Evolutionary conservation across 2,888 invertebrate genomes (phyloP).

Genomic region (Sylvicola cinctus): DNA sequence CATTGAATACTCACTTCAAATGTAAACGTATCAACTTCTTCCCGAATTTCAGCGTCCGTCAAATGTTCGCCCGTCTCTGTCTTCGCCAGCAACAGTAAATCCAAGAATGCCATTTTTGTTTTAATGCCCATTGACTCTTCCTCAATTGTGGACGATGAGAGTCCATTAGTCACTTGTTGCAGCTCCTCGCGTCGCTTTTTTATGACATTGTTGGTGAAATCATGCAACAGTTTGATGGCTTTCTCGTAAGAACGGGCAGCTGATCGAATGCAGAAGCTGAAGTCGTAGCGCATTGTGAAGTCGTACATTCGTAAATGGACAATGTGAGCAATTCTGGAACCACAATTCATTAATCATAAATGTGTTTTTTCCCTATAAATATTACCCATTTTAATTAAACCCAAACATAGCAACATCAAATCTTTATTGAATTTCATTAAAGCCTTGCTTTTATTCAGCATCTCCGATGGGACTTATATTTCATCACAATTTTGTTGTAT

Average conservation of each 20-base stretch:
- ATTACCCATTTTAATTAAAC: too few species aligned
- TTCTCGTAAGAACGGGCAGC: too few species aligned
- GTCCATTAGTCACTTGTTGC: slow-evolving; percentile 9
- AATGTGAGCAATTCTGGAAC: slow-evolving; percentile 20
- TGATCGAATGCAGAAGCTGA: slow-evolving; percentile 29
- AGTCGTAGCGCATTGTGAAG: slow-evolving; percentile 18
- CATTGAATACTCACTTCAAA: slow-evolving; percentile 32
- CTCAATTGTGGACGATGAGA: slow-evolving; percentile 5
- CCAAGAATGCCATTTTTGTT: slow-evolving; percentile 44
- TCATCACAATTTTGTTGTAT: too few species aligned
- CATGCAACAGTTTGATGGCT: slow-evolving; percentile 28
- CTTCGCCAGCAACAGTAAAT: slow-evolving; percentile 38
- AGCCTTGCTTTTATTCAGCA: too few species aligned
- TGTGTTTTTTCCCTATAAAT: not conserved
- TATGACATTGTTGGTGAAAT: slow-evolving; percentile 34
- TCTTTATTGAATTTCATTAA: too few species aligned
- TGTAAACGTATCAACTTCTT: slow-evolving; percentile 56
- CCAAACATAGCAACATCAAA: too few species aligned
- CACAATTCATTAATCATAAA: not conserved
- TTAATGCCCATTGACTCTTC: slow-evolving; percentile 28
- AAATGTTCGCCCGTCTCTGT: slow-evolving; percentile 35
- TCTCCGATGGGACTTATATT: too few species aligned
- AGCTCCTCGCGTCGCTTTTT: slow-evolving; percentile 23
- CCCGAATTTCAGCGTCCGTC: slow-evolving; percentile 35
- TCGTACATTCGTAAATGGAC: slow-evolving; percentile 23